Percentiles rank a stretch among this genome's conserved stretches.
Evolutionary conservation across 1,140 invertebrate species (phyloP).

Genomic region (Cryptotermes secundus): DNA sequence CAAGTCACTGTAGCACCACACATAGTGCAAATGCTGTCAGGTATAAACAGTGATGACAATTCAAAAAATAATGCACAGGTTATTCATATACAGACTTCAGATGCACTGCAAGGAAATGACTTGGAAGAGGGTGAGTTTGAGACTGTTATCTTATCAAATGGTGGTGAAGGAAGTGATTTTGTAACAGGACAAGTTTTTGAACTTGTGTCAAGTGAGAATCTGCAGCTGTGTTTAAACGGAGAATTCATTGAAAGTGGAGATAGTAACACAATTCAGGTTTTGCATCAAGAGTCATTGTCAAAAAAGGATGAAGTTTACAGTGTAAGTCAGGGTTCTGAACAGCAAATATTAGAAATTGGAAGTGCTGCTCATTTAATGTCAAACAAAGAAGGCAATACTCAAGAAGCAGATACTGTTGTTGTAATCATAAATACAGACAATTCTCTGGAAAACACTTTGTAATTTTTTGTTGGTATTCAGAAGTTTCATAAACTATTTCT

Average conservation of each 20-base stretch:
- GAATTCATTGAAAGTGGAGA: neutral
- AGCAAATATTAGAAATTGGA: neutral
- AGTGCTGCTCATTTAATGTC: neutral
- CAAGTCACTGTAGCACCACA: neutral
- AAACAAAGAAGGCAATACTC: neutral
- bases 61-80: neutral
- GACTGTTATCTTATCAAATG: slow-evolving; percentile 7
- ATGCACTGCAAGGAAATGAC: neutral
- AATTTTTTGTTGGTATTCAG: neutral
- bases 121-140: neutral
- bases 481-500: too few relatives aligned
- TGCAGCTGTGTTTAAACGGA: neutral
- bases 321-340: neutral
- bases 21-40: neutral
- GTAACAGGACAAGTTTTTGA: neutral
- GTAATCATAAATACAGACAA: slow-evolving; percentile 1
- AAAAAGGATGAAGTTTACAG: neutral
- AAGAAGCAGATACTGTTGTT: slow-evolving; percentile 2
- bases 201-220: slow-evolving; percentile 8
- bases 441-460: neutral
- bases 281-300: neutral
- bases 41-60: neutral
- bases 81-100: slow-evolving; percentile 4
- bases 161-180: neutral
- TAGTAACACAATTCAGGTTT: neutral